Percentiles rank a stretch among this genome's conserved stretches.
Conservation (phyloP, 2,888 invertebrate species). For the Dasysyrphus tricinctus region DNA sequence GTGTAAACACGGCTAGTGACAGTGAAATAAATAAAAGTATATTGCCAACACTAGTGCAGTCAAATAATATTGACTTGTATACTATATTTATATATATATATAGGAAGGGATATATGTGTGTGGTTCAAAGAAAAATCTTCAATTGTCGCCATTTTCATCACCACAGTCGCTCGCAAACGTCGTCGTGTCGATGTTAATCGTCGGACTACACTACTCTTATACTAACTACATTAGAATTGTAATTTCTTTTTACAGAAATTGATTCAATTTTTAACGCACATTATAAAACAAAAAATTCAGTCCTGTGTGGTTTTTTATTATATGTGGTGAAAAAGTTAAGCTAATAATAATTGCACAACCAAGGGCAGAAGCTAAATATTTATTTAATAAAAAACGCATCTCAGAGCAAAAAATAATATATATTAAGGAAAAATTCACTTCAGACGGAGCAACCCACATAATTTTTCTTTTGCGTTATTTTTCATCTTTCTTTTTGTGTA, state of each 20-base stretch:
- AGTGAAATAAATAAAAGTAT: slow-evolving; percentile 42
- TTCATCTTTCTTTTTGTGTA: slow-evolving; percentile 47
- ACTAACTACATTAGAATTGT: slow-evolving; percentile 34
- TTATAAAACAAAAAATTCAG: slow-evolving; percentile 17
- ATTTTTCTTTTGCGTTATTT: slow-evolving; percentile 64
- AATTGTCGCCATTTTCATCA: slow-evolving; percentile 80
- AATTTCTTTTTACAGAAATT: slow-evolving; percentile 45
- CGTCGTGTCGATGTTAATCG: slow-evolving; percentile 79
- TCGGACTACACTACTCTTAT: slow-evolving; percentile 68
- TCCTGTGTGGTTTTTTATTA: not conserved
- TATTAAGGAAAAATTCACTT: slow-evolving; percentile 45
- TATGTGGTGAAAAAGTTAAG: not conserved
- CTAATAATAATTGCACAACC: slow-evolving; percentile 15
- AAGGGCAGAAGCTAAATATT: not conserved
- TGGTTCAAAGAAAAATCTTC: slow-evolving; percentile 66
- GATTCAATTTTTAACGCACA: slow-evolving; percentile 26
- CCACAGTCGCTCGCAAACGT: slow-evolving; percentile 80
- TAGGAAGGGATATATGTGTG: slow-evolving; percentile 13
- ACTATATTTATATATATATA: not conserved
- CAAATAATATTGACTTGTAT: not conserved
- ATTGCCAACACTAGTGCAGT: slow-evolving; percentile 1
- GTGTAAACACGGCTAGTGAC: slow-evolving; percentile 22
- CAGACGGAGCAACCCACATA: slow-evolving; percentile 68
- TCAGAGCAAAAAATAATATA: slow-evolving; percentile 45
- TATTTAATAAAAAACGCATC: slow-evolving; percentile 30